Base-by-base conservation (phyloP, 2,113 vertebrate species). In the Probosciger aterrimus region DNA sequence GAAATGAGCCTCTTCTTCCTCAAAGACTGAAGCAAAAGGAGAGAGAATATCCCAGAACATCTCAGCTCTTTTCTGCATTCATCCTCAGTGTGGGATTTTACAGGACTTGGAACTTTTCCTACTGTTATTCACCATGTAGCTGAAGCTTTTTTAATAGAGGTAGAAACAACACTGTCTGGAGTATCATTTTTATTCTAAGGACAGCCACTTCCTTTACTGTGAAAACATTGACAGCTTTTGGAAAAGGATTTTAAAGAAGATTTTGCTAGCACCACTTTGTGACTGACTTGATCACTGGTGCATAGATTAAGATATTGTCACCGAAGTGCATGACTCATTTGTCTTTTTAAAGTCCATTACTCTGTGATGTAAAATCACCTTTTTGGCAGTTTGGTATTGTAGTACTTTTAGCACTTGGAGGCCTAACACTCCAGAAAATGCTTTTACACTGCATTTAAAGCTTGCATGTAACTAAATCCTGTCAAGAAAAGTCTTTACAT, bases 401-500 rank as follows among this genome's bases (percentile, higher is more conserved):
- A 96, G 94, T 90, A 82, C 88, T 95, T 96, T 88, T 64, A 97
- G 62, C 90, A 88, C 75, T 88, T 9, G 4, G 73, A 96, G 84
- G 73, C 86, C 93, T 96, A 86, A 94, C 65, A 47, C 94, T 95
- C 86, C 80, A 91, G 68, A 93, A 97, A 97, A 97, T 96, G 93
- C 95, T 87, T 95, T 95, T 96, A 71, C 94, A 95, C 94, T 96
- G 96, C 95, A 97, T 97, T 97, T 97, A 90, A 97, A 97, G 82
- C 84, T 95, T 95, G 94, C 92, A 86, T 97, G 93, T 95, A 97
- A 77, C 92, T 94, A 92, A 90, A 97, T 95, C 88, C 35, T 97
- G 96, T 97, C 97, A 97, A 96, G 93, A 90, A 68, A 96, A 93
- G 83, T 96, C 95, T 97, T 97, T 97, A 96, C 97, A 97, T 97